These are phyloP conservation scores for Subanguina moxae DNA, from an alignment of 1,140 invertebrate species.

Conservation along the genomic window DNA sequence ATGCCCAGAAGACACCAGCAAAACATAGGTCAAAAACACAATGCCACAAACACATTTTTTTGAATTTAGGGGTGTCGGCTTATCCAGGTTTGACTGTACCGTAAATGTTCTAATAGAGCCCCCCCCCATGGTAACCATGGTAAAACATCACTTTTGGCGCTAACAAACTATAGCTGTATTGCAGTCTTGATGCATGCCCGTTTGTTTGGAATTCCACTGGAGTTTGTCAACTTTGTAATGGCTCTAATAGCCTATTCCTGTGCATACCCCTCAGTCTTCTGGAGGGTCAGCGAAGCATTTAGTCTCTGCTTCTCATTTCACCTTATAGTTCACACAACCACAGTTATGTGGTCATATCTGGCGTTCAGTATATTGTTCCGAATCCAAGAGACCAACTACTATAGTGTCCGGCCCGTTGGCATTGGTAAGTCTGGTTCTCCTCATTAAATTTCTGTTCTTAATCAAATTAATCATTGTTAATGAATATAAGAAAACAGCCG, in stretches of 20 bases:
- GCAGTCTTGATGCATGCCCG: conserved; percentile 56
- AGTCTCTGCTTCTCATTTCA: conserved; percentile 49
- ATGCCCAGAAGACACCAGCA: too few relatives aligned
- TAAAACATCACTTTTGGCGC: conserved; percentile 6
- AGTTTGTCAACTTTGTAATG: conserved; percentile 54
- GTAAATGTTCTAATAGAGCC: too few relatives aligned
- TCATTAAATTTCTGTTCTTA: too few relatives aligned
- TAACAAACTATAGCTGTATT: conserved; percentile 27
- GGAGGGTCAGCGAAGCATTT: conserved; percentile 53
- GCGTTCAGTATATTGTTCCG: conserved; percentile 52
- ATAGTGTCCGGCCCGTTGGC: conserved; percentile 52
- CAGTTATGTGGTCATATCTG: conserved; percentile 50
- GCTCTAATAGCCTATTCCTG: conserved; percentile 47
- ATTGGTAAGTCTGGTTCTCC: too few relatives aligned
- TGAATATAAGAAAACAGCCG: too few relatives aligned
- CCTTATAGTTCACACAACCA: conserved; percentile 42
- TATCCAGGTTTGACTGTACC: too few relatives aligned
- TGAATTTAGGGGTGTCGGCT: too few relatives aligned
- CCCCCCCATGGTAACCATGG: too few relatives aligned
- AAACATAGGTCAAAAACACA: too few relatives aligned
- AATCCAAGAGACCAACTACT: conserved; percentile 56
- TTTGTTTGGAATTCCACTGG: conserved; percentile 57
- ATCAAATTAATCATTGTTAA: too few relatives aligned
- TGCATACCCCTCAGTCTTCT: conserved; percentile 55
- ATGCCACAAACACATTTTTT: too few relatives aligned